Percentiles rank a stretch among this genome's conserved stretches.
phyloP scores from a whole-genome alignment of 2,888 invertebrate genomes.

The Nineta flava region DNA sequence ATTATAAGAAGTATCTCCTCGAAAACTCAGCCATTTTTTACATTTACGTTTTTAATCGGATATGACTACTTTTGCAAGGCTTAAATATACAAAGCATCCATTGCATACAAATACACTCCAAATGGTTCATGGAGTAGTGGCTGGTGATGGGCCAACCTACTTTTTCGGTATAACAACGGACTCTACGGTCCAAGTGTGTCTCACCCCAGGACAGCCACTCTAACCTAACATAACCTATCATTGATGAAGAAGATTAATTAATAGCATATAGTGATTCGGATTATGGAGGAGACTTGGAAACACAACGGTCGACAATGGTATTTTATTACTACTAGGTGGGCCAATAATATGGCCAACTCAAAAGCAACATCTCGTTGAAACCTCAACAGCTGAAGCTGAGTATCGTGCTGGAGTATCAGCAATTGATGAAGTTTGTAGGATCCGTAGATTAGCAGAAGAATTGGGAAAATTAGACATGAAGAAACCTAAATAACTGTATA shows the following conservation, averaged over 20 bases:
- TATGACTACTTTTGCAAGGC: too few species aligned
- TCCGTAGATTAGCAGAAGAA: slow-evolving; percentile 7
- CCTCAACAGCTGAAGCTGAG: slow-evolving; percentile 13
- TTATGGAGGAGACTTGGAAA: slow-evolving; percentile 12
- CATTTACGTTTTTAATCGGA: too few species aligned
- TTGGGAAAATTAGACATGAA: slow-evolving; percentile 5
- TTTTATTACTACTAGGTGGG: slow-evolving; percentile 15
- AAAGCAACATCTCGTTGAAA: slow-evolving; percentile 12
- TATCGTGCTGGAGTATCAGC: slow-evolving; percentile 12
- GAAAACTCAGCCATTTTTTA: too few species aligned
- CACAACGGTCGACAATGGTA: slow-evolving; percentile 15
- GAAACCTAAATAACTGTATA: slow-evolving; percentile 6
- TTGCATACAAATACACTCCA: too few species aligned
- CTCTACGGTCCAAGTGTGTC: too few species aligned
- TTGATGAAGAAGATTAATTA: slow-evolving; percentile 12
- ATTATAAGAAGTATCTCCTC: too few species aligned
- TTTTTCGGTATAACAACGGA: too few species aligned
- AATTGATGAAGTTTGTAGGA: slow-evolving; percentile 12
- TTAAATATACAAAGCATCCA: too few species aligned
- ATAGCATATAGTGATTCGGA: slow-evolving; percentile 12
- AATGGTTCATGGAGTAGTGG: too few species aligned
- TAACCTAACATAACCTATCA: too few species aligned
- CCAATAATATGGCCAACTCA: slow-evolving; percentile 16
- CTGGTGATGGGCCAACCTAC: too few species aligned
- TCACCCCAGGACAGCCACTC: too few species aligned